A percentile compares a stretch with the other conserved stretches of the same genome.
Evolutionary conservation across 92 coral and sea anemone species (phyloP).

Genomic region (Isaurus tuberculatus): DNA sequence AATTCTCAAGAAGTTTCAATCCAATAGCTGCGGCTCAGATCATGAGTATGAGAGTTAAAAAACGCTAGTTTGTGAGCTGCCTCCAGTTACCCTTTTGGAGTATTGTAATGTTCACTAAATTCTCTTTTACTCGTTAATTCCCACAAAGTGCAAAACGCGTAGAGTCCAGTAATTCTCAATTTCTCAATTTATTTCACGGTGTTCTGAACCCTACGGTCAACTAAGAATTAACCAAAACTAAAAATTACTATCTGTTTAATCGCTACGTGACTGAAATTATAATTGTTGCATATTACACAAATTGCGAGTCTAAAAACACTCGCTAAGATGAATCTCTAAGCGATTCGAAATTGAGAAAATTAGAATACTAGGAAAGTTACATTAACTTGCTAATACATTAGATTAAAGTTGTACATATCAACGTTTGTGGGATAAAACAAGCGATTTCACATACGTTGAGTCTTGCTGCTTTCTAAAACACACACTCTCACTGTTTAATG

Average conservation of each 20-base stretch:
- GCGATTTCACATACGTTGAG: not conserved
- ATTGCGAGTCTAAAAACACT: not conserved
- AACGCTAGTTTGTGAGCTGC: too few species aligned
- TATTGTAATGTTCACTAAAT: not conserved
- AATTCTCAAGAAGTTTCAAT: too few species aligned
- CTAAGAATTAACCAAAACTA: not conserved
- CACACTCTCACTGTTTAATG: not conserved
- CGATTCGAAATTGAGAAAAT: not conserved
- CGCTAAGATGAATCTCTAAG: not conserved
- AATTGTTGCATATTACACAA: not conserved
- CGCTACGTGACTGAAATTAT: slow-evolving; percentile 4
- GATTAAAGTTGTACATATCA: slow-evolving; percentile 5
- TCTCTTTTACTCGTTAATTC: not conserved
- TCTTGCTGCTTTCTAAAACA: not conserved
- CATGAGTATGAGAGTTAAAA: too few species aligned
- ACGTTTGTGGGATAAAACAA: not conserved
- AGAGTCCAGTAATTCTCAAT: not conserved
- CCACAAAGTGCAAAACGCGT: slow-evolving; percentile 16
- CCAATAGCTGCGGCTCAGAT: too few species aligned
- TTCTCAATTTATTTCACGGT: slow-evolving; percentile 7
- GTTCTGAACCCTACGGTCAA: slow-evolving; percentile 6
- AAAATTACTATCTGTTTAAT: not conserved
- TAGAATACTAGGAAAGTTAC: not conserved
- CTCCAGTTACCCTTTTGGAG: too few species aligned
- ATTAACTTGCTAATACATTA: not conserved